These are phyloP conservation scores for Dromaius novaehollandiae DNA, from an alignment of 2,113 vertebrate genomes.

Conservation along the genomic window DNA sequence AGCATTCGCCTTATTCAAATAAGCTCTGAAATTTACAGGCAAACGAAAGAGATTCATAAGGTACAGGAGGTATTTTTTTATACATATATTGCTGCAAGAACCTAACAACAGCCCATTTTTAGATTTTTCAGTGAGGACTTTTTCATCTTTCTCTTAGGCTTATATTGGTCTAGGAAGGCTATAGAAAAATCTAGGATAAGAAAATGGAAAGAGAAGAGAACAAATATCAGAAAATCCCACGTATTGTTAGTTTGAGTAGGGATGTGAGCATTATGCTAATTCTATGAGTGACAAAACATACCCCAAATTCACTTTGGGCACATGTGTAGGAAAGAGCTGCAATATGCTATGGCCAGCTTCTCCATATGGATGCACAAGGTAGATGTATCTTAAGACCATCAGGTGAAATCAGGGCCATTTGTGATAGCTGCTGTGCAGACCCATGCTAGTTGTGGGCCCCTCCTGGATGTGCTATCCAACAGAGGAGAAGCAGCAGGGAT, in stretches of 20 bases:
- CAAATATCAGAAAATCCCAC: not conserved
- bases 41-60: not conserved
- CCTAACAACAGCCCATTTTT: not conserved
- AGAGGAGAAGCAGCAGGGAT: not conserved
- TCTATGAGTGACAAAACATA: not conserved
- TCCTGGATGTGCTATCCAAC: slow-evolving; percentile 3
- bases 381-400: not conserved
- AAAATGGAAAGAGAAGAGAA: not conserved
- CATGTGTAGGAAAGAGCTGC: not conserved
- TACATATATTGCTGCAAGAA: not conserved
- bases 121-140: not conserved
- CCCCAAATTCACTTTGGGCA: not conserved
- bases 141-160: not conserved
- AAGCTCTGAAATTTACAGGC: not conserved
- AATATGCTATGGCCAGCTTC: not conserved
- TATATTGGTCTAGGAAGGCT: not conserved
- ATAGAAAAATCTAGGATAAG: not conserved
- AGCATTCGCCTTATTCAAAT: not conserved
- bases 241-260: not conserved
- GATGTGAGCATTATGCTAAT: not conserved
- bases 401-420: not conserved
- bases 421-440: not conserved
- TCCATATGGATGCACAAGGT: not conserved
- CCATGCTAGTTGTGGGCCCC: not conserved
- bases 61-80: not conserved